These are phyloP conservation scores for Pseudomugil gertrudae DNA, from an alignment of 2,797 vertebrate species.

Conservation along the genomic window DNA sequence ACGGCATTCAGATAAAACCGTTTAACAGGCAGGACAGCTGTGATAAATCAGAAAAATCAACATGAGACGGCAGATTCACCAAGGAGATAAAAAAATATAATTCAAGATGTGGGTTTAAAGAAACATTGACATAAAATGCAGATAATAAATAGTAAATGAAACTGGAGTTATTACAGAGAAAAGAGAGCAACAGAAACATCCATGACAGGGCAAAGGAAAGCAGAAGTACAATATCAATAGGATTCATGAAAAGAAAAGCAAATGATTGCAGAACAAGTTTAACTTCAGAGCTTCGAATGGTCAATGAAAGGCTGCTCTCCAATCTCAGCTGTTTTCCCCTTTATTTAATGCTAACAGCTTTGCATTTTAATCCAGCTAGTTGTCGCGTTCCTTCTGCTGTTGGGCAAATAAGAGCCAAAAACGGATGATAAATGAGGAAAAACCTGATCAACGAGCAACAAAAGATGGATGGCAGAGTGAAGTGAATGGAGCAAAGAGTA, in stretches of 20 bases:
- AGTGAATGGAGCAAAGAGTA: background rate
- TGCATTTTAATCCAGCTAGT: conserved; percentile 6
- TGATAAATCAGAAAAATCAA: background rate
- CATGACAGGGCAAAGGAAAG: no score
- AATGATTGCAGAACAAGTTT: background rate
- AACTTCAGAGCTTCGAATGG: background rate
- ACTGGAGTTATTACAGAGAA: background rate
- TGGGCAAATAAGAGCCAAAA: background rate
- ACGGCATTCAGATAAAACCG: background rate
- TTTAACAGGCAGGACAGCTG: background rate
- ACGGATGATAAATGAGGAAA: background rate
- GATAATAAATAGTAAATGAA: background rate
- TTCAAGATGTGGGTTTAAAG: background rate
- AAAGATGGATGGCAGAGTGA: background rate
- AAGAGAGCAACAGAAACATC: background rate
- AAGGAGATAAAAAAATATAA: background rate
- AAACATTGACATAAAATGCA: background rate
- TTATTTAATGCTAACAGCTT: background rate
- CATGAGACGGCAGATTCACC: background rate
- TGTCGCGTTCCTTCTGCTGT: background rate
- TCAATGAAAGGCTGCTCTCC: background rate
- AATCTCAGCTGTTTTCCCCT: background rate
- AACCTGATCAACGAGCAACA: background rate
- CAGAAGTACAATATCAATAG: background rate
- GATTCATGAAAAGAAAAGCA: background rate